phyloP scores from a whole-genome alignment of 2,888 invertebrate genomes.

The Stenodema calcarata region DNA sequence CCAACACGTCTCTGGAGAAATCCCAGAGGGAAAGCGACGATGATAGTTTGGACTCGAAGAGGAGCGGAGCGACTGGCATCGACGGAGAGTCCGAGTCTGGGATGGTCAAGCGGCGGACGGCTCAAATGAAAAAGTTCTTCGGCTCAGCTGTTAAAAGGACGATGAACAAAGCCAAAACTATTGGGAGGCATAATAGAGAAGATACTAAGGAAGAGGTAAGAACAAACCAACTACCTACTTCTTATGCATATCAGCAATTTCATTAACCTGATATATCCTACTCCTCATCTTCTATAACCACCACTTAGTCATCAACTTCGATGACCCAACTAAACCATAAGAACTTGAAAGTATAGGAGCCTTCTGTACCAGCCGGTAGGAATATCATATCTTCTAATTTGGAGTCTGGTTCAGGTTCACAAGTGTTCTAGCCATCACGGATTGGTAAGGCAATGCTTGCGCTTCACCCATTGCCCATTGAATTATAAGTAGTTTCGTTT shows the following conservation, averaged over 20 bases:
- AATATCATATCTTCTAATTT: too few species aligned
- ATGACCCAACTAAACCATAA: too few species aligned
- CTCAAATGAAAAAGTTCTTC: conserved; percentile 75
- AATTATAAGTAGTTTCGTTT: too few species aligned
- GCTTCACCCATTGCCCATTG: too few species aligned
- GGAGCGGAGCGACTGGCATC: conserved; percentile 29
- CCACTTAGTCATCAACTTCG: too few species aligned
- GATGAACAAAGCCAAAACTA: conserved; percentile 87
- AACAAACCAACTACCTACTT: conserved; percentile 26
- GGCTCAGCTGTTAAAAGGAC: conserved; percentile 91
- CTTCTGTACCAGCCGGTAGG: too few species aligned
- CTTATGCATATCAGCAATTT: background rate
- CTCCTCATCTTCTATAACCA: background rate
- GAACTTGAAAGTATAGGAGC: too few species aligned
- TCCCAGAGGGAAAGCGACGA: conserved; percentile 77
- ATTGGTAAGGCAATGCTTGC: too few species aligned
- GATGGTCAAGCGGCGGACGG: conserved; percentile 63
- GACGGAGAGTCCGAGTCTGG: conserved; percentile 42
- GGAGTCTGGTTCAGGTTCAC: too few species aligned
- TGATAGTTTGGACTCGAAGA: conserved; percentile 73
- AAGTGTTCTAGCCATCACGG: too few species aligned
- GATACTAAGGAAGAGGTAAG: conserved; percentile 85
- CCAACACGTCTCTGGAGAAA: conserved; percentile 69
- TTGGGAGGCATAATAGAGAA: conserved; percentile 65
- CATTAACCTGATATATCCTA: background rate